Base-by-base conservation (phyloP, 2,888 invertebrate species). In the Halocaridina rubra region DNA sequence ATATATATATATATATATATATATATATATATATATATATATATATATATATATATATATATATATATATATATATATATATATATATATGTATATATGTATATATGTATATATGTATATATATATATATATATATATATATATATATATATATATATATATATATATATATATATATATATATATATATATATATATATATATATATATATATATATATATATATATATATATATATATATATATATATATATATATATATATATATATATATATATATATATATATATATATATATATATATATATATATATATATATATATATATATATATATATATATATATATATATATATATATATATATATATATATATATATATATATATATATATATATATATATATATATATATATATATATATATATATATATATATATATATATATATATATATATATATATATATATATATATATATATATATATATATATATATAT, bases 21-120 rank as follows among this genome's bases (percentile, higher is more conserved):
- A 69, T 29, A 69, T 69, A 69, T 69, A 27, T 27, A 69, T 69
- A 69, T n/a, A 29, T 69, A 69, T 27, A 69, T 64, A 64, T 64
- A 64, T 64, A 10, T 64, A 64, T 64, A 64, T 13, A n/a, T n/a
- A 13, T 64, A 8, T 13, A 64, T 16, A 16, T n/a, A 64, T 64
- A 13, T 13, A 64, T 64, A n/a, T 8, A 19, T 64, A 13, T 64
- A 13, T 16, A 64, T n/a, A 13, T 16, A 8, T 19, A 7, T 22
- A 7, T 8, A 64, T 19, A n/a, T n/a, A n/a, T n/a, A n/a, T n/a
- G n/a, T n/a, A n/a, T 13, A 7, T 5, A 5, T n/a, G 30, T 69
- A 10, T 7, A 27, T 27, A 7, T 5, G 4, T 24, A 27, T 24
- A 69, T 10, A 69, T 69, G 7, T 8, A 24, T 27, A 8, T 69